Base-by-base conservation (phyloP, 2,797 vertebrate genomes). In the Hyperoplus immaculatus region DNA sequence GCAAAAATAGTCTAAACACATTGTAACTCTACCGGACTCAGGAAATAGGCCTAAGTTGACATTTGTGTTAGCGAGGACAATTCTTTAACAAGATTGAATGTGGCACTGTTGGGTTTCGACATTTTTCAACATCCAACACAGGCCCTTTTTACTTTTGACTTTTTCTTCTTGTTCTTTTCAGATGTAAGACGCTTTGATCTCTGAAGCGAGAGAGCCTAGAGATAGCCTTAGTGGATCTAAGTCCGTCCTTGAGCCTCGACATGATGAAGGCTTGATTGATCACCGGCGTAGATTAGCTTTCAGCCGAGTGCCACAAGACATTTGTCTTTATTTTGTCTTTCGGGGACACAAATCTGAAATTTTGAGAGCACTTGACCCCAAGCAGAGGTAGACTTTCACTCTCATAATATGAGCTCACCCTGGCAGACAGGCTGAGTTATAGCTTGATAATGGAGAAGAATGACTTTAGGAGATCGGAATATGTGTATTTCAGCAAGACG, bases 261-360 rank as follows among this genome's bases (percentile, higher is more conserved):
- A 86, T 89, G 91, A 91, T 93, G 81, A 88, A 93, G 49, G 3
- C 81, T 77, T 92, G 92, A 92, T 91, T 86, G 86, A 94, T 93
- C 80, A 85, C 89, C 79, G 57, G 50, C 66, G 85, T 77, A 70
- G 84, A 91, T 88, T 83, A 83, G 79, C 87, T 91, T 88, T 86
- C 84, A 38, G 88, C 84, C 82, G 87, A 85, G 85, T 90, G 88
- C 83, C 81, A 87, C 83, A 77, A 86, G 85, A 77, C 90, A 93
- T 93, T 88, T 78, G 73, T 94, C 89, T 90, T 88, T 80, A 89
- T 91, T 93, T 87, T 80, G 29, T 29, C 29, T 29, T 29, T 76
- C 65, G 15, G 43, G 81, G 78, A 90, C 78, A 83, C 29, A 78
- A 90, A 86, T 75, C 66, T 94, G 89, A 90, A 89, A 91, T 90